These are phyloP conservation scores for Todus mexicanus DNA, from an alignment of 2,797 vertebrate species.

Conservation along the genomic window DNA sequence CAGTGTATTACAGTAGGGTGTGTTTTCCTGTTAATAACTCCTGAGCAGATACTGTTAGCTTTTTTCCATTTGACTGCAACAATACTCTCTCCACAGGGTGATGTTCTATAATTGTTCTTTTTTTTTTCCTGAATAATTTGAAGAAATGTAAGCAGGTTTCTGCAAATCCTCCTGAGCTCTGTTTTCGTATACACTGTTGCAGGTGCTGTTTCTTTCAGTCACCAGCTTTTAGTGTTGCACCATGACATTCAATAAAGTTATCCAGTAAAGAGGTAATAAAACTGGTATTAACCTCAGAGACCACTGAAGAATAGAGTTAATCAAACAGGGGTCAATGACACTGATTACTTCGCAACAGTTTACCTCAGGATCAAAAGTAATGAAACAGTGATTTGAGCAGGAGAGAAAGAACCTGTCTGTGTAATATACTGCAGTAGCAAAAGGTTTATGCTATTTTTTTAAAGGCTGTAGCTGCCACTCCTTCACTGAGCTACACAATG, in stretches of 20 bases:
- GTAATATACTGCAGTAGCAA: neutral
- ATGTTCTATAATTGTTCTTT: neutral
- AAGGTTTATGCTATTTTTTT: neutral
- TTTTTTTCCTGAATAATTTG: neutral
- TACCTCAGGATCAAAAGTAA: conserved; percentile 27
- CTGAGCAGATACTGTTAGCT: neutral
- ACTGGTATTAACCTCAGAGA: conserved; percentile 22
- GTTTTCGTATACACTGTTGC: neutral
- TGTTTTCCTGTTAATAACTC: neutral
- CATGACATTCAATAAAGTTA: neutral
- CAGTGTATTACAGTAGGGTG: neutral
- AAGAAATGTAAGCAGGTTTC: neutral
- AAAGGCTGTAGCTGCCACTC: neutral
- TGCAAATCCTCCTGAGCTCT: neutral
- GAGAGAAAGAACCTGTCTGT: neutral
- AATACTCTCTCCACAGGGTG: neutral
- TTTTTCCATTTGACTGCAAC: neutral
- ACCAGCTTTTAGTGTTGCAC: neutral
- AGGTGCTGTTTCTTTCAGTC: neutral
- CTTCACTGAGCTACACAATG: neutral
- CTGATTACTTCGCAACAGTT: neutral
- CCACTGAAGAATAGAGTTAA: conserved; percentile 18
- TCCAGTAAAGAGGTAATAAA: conserved; percentile 43
- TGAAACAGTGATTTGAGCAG: conserved; percentile 29
- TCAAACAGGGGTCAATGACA: neutral